Base-by-base conservation (phyloP, 2,888 invertebrate species). In the Drosophila mulleri region DNA sequence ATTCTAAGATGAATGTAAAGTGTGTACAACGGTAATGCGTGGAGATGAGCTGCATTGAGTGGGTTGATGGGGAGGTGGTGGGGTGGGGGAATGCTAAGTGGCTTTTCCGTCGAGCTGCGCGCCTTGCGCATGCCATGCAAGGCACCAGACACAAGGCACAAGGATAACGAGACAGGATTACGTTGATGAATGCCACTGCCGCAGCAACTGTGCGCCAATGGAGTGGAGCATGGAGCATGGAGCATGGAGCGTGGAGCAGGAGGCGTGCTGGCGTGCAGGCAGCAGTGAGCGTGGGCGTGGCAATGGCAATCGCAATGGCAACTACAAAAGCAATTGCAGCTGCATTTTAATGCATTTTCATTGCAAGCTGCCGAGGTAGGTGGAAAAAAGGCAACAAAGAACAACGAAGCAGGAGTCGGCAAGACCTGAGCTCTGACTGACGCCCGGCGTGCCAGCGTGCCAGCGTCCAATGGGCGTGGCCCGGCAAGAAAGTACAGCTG, bases 291-390 rank as follows among this genome's bases (percentile, higher is more conserved):
- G n/a, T 48, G 47, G 45, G 44, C 37, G 52, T 66, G 39, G 23
- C 18, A 37, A 41, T 66, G 42, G 23, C 18, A 37, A 41, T 66
- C 39, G 23, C 18, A 37, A 35, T 42, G 67, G 63, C 47, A 59
- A 45, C 60, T 71, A 58, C 68, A 67, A 68, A 81, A 66, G 75
- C 75, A 78, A 78, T 83, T 72, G 74, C 81, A 71, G 69, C 77
- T 85, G 83, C 67, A 83, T 88, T 88, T 88, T 83, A 88, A 84
- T 88, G 86, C 78, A 83, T 85, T 82, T 73, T 72, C 82, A 79
- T 73, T 72, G 67, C 62, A 67, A 45, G 37, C 68, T 57, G 63
- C 48, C 35, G 70, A 58, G 64, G 68, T 63, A 66, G 64, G 53
- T 66, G 77, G 52, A n/a, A 29, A 29, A 48, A 48, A 50, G 57